phyloP scores from a whole-genome alignment of 2,888 invertebrate species.

The Pseudococcus longispinus region DNA sequence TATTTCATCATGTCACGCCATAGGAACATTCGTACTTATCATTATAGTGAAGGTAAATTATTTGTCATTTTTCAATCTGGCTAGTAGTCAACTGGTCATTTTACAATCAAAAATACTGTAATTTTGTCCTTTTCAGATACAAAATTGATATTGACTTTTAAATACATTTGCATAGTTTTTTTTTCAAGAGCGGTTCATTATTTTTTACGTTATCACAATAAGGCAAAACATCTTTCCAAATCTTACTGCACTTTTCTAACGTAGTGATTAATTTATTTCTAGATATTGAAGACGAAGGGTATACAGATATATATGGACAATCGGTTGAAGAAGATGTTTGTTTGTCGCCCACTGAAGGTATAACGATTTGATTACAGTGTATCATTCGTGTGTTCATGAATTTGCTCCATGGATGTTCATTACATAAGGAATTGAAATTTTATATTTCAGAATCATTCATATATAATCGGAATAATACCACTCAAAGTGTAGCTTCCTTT shows the following conservation, averaged over 20 bases:
- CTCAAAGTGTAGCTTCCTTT: conserved; percentile 72
- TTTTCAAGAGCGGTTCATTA: not conserved
- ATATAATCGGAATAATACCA: conserved; percentile 74
- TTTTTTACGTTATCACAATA: not conserved
- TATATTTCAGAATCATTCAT: conserved; percentile 67
- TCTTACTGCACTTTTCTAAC: not conserved
- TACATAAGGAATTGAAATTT: not conserved
- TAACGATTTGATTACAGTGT: conserved; percentile 28
- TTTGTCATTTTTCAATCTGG: not conserved
- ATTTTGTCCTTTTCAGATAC: not conserved
- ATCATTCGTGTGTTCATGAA: not conserved
- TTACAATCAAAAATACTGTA: not conserved
- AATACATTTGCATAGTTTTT: not conserved
- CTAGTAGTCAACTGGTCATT: not conserved
- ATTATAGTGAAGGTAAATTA: not conserved
- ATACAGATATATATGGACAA: conserved; percentile 89
- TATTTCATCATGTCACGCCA: not conserved
- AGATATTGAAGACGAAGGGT: conserved; percentile 77
- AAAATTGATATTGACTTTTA: not conserved
- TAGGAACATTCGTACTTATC: not conserved
- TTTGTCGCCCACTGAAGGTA: conserved; percentile 80
- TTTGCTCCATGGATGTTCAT: too few relatives aligned
- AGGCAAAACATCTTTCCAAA: not conserved
- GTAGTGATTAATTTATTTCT: not conserved
- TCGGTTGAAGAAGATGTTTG: conserved; percentile 93